Conservation (phyloP, 2,888 invertebrate genomes). For the Eupithecia dodoneata region DNA sequence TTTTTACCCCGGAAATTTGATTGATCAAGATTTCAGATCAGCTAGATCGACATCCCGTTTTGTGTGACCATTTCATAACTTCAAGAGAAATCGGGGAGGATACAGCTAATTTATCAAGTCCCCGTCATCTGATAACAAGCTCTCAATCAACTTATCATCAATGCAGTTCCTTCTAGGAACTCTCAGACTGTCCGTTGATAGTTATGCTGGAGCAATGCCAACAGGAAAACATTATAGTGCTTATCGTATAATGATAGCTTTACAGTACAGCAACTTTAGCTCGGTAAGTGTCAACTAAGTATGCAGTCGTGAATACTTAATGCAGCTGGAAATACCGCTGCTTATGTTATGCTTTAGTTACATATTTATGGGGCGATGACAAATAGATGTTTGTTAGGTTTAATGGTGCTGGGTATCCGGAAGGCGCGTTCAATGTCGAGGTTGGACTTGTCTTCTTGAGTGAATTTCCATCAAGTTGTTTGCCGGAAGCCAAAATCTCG, state of each 20-base stretch:
- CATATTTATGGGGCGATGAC: slow-evolving; percentile 28
- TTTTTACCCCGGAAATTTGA: too few species aligned
- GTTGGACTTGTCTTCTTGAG: neutral
- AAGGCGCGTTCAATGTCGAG: neutral
- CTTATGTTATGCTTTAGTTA: slow-evolving; percentile 27
- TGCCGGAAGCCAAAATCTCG: too few species aligned
- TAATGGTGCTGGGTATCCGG: slow-evolving; percentile 8
- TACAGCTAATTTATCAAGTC: neutral
- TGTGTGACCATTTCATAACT: neutral
- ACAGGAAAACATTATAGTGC: slow-evolving; percentile 50
- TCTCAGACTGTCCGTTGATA: slow-evolving; percentile 39
- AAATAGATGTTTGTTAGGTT: slow-evolving; percentile 17
- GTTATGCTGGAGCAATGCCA: slow-evolving; percentile 48
- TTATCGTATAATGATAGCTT: slow-evolving; percentile 39
- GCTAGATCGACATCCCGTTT: neutral
- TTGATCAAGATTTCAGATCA: neutral
- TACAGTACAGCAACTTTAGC: slow-evolving; percentile 35
- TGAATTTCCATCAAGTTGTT: neutral
- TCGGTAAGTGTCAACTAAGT: slow-evolving; percentile 33
- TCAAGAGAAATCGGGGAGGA: neutral
- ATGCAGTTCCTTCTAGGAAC: slow-evolving; percentile 46
- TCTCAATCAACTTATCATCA: slow-evolving; percentile 28
- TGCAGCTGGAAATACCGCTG: slow-evolving; percentile 32
- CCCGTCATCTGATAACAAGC: slow-evolving; percentile 26
- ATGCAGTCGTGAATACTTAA: slow-evolving; percentile 34